phyloP scores from a whole-genome alignment of 2,888 invertebrate genomes.

The Hartigia nigra region DNA sequence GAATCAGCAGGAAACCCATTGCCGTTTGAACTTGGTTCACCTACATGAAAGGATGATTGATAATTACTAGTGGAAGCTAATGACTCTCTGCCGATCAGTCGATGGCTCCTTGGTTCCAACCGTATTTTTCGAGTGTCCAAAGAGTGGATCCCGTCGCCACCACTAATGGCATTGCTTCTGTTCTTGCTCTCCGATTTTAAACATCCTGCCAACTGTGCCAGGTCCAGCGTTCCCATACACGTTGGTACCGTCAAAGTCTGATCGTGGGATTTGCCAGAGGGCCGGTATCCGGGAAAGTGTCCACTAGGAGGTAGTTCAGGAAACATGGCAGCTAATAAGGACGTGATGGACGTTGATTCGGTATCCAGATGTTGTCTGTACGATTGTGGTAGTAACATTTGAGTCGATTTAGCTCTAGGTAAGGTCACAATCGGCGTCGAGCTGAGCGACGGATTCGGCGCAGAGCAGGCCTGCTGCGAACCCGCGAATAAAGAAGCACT shows the following conservation, averaged over 20 bases:
- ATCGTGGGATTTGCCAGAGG: slow-evolving; percentile 42
- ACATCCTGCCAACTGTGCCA: slow-evolving; percentile 49
- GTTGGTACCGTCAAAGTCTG: slow-evolving; percentile 47
- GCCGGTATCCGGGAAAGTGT: slow-evolving; percentile 56
- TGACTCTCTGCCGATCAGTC: slow-evolving; percentile 42
- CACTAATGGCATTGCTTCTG: slow-evolving; percentile 36
- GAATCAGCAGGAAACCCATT: slow-evolving; percentile 37
- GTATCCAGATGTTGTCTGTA: slow-evolving; percentile 36
- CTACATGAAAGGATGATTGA: slow-evolving; percentile 30
- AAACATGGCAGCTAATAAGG: slow-evolving; percentile 61
- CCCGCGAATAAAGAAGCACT: slow-evolving; percentile 52
- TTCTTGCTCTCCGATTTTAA: slow-evolving; percentile 41
- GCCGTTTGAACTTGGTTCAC: slow-evolving; percentile 33
- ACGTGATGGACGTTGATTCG: slow-evolving; percentile 56
- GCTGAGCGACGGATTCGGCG: slow-evolving; percentile 60
- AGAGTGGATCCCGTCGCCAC: slow-evolving; percentile 44
- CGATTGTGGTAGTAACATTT: slow-evolving; percentile 55
- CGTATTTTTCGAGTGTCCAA: slow-evolving; percentile 50
- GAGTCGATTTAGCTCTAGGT: slow-evolving; percentile 63
- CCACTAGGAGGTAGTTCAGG: slow-evolving; percentile 55
- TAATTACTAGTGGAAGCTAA: slow-evolving; percentile 31
- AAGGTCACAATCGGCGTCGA: slow-evolving; percentile 58
- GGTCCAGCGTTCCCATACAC: slow-evolving; percentile 49
- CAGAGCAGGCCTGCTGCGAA: slow-evolving; percentile 60
- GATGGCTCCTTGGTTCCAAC: slow-evolving; percentile 55